Evolutionary conservation across 1,140 invertebrate species (phyloP).

Genomic region (Drosophila pachea): DNA sequence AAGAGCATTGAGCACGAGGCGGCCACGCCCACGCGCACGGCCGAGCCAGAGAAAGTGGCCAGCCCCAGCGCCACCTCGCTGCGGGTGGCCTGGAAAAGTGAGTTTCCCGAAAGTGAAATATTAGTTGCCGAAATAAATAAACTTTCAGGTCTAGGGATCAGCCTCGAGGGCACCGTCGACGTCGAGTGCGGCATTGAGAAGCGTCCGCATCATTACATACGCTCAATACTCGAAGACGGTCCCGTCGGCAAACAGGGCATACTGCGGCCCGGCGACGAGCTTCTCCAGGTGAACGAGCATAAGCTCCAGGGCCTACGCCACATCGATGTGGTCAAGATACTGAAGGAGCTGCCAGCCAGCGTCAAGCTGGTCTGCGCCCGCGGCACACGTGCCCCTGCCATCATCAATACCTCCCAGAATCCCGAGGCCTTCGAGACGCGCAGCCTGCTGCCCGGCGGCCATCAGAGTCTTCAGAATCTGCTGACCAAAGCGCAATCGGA

Average conservation of each 20-base stretch:
- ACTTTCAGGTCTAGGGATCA: slow-evolving; percentile 92
- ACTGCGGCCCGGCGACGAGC: slow-evolving; percentile 92
- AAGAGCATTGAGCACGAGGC: slow-evolving; percentile 8
- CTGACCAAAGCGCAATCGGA: slow-evolving; percentile 93
- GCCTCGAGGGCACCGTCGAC: slow-evolving; percentile 94
- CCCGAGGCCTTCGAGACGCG: slow-evolving; percentile 87
- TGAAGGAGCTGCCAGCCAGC: slow-evolving; percentile 91
- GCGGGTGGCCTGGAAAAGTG: slow-evolving; percentile 83
- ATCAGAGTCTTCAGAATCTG: slow-evolving; percentile 83
- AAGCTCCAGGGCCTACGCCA: slow-evolving; percentile 92
- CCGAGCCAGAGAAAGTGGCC: slow-evolving; percentile 33
- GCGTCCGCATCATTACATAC: slow-evolving; percentile 91
- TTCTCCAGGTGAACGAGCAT: slow-evolving; percentile 93
- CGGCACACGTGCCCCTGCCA: slow-evolving; percentile 81
- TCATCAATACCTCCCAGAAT: slow-evolving; percentile 88
- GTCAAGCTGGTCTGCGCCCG: slow-evolving; percentile 88
- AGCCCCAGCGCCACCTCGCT: slow-evolving; percentile 69
- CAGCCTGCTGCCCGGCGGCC: slow-evolving; percentile 87
- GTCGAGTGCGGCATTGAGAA: slow-evolving; percentile 90
- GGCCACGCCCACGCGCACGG: slow-evolving; percentile 3
- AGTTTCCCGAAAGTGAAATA: slow-evolving; percentile 87
- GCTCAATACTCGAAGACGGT: slow-evolving; percentile 91
- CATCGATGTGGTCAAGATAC: slow-evolving; percentile 92
- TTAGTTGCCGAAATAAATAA: slow-evolving; percentile 90
- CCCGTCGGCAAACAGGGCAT: slow-evolving; percentile 90